Evolutionary conservation across 2,888 invertebrate species (phyloP), one percentile per base, ranked within the genome.

Genomic region (Pristionchus maxplancki): DNA sequence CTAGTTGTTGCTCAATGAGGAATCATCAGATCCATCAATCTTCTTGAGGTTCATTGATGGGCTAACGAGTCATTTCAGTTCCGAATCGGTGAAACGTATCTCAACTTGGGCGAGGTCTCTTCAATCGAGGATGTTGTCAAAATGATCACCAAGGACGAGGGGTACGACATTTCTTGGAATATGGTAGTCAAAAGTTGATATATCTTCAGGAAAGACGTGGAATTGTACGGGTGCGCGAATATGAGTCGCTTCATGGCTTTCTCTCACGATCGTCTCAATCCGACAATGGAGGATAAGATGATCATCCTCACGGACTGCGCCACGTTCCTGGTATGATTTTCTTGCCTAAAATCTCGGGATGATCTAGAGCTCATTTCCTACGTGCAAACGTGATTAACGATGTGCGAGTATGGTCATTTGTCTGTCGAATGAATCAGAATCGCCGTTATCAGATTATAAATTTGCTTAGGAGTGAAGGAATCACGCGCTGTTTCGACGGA

Each of bases 291-390:
- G 17, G 88, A 88, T 48, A 81, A 88, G 48, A 83, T 88, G 28
- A 88, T 88, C 83, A 64, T 88, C 48, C 48, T 88, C 48, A 88
- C 88, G 4, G 88, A 88, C 50, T 81, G 64, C 40, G 62, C 88
- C 37, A 64, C 83, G 0, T 88, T 82, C 50, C 48, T 58, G 81
- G 88, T 88, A 53, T 15, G 5, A 44, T n/a, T n/a, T n/a, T n/a
- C n/a, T n/a, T n/a, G n/a, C n/a, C n/a, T n/a, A n/a, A n/a, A n/a
- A n/a, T n/a, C n/a, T n/a, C n/a, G n/a, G n/a, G n/a, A n/a, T n/a
- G n/a, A n/a, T n/a, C n/a, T n/a, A n/a, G n/a, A n/a, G n/a, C n/a
- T n/a, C n/a, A n/a, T n/a, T n/a, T n/a, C n/a, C n/a, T n/a, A n/a
- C n/a, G n/a, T n/a, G n/a, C n/a, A n/a, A n/a, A n/a, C n/a, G n/a